A percentile compares a stretch with the other conserved stretches of the same genome.
Evolutionary conservation across 2,888 invertebrate genomes (phyloP).

Genomic region (Neoaliturus tenellus): DNA sequence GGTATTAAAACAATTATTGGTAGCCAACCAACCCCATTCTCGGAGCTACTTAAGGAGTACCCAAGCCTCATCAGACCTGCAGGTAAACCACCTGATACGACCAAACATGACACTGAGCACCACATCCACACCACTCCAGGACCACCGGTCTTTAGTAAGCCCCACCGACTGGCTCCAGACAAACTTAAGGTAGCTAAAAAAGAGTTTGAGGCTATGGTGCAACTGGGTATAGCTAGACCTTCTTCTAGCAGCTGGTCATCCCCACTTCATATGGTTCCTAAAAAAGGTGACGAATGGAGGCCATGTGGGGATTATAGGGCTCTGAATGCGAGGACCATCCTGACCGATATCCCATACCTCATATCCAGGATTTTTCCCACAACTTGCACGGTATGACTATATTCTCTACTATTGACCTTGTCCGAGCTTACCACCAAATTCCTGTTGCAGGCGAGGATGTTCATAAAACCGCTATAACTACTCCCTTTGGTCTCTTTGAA

Average conservation of each 20-base stretch:
- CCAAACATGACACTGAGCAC: too few relatives aligned
- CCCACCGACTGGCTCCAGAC: constrained; percentile 68
- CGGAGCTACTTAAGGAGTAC: too few relatives aligned
- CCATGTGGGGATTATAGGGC: constrained; percentile 70
- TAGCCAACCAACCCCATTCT: too few relatives aligned
- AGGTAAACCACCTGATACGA: too few relatives aligned
- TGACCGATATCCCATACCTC: constrained; percentile 69
- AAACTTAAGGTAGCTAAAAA: constrained; percentile 65
- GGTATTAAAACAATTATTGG: too few relatives aligned
- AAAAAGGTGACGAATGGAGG: constrained; percentile 67
- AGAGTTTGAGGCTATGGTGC: constrained; percentile 68
- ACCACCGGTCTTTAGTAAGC: constrained; percentile 67
- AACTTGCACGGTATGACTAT: constrained; percentile 65
- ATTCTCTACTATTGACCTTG: constrained; percentile 69
- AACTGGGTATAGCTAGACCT: constrained; percentile 66
- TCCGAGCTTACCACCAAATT: constrained; percentile 70
- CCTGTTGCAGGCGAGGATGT: constrained; percentile 67
- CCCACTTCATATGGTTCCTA: constrained; percentile 67
- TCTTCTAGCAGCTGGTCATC: constrained; percentile 69
- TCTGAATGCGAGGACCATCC: constrained; percentile 70
- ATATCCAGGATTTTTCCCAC: constrained; percentile 68
- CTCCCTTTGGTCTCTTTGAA: constrained; percentile 70
- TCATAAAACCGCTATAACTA: constrained; percentile 62
- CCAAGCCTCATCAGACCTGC: too few relatives aligned
- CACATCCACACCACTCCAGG: constrained; percentile 68